Base-by-base conservation (phyloP, 2,888 invertebrate genomes). In the Ypsolopha sequella region DNA sequence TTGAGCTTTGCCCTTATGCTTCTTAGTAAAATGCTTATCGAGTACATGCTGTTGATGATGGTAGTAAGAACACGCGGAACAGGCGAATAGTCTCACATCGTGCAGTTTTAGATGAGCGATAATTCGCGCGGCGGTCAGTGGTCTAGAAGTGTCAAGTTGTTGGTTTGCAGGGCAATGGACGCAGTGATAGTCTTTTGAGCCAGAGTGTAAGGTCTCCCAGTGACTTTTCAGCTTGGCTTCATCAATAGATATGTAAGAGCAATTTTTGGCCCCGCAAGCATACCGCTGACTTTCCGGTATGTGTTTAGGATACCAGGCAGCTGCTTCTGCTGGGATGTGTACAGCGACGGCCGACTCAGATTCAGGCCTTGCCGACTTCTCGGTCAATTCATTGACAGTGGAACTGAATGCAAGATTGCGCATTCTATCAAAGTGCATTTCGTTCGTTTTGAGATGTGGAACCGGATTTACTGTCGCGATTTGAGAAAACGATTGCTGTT, bases 401-500 rank as follows among this genome's bases (percentile, higher is more conserved):
- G 91, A 93, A 58, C 92, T 93, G n/a, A 91, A 91, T 0, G 95
- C 94, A 13, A 94, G 85, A 69, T 95, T 95, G 0, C 91, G 88
- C 95, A 95, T 95, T 69, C 92, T 93, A 69, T 95, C 95, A 65
- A 95, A 95, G 88, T 94, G 93, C 58, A 89, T 90, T 65, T 94
- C 94, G 57, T 91, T 92, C 41, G 91, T 90, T 58, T 92, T 92
- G 39, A 94, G 78, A 66, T 92, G 94, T 0, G 93, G 94, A 6
- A 95, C 94, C 0, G 95, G 95, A 81, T 95, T 95, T 0, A 95
- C 91, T 0, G 94, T 93, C 10, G 91, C 92, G 0, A 88, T 89
- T 51, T 88, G 88, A 0, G 93, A 90, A 7, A 90, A 92, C 0
- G 86, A 87, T 56, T 90, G 89, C 57, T 89, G 89, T 50, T 89